Percentiles rank a stretch among this genome's conserved stretches.
phyloP scores from a whole-genome alignment of 1,140 invertebrate species.

The Metopolophium dirhodum region DNA sequence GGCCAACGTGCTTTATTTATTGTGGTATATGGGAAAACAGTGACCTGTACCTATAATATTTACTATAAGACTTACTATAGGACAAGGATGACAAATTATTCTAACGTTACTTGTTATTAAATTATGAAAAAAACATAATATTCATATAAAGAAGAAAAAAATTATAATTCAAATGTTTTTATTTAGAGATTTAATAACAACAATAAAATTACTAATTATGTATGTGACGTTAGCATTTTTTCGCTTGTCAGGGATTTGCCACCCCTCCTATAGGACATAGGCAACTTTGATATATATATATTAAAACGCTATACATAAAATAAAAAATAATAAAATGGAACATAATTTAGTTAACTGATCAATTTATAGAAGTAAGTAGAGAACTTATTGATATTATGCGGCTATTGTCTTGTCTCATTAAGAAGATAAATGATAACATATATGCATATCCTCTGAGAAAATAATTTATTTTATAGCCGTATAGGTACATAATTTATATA shows the following conservation, averaged over 20 bases:
- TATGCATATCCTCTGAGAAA: neutral
- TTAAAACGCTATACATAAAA: neutral
- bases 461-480: neutral
- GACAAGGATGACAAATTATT: too few relatives aligned
- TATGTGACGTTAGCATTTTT: too few relatives aligned
- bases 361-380: neutral
- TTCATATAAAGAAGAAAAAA: too few relatives aligned
- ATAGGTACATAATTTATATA: neutral
- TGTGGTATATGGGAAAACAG: neutral
- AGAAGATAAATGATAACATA: neutral
- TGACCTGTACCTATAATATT: neutral
- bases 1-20: neutral
- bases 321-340: neutral
- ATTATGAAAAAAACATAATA: too few relatives aligned
- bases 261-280: too few relatives aligned
- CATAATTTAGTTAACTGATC: neutral
- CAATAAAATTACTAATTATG: too few relatives aligned
- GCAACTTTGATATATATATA: neutral
- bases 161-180: too few relatives aligned
- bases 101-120: too few relatives aligned
- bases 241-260: too few relatives aligned
- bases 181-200: too few relatives aligned
- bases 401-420: slow-evolving; percentile 13
- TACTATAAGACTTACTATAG: neutral
- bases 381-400: neutral